Evolutionary conservation across 2,113 vertebrate genomes (phyloP).

Genomic region (Chaetodon auriga): DNA sequence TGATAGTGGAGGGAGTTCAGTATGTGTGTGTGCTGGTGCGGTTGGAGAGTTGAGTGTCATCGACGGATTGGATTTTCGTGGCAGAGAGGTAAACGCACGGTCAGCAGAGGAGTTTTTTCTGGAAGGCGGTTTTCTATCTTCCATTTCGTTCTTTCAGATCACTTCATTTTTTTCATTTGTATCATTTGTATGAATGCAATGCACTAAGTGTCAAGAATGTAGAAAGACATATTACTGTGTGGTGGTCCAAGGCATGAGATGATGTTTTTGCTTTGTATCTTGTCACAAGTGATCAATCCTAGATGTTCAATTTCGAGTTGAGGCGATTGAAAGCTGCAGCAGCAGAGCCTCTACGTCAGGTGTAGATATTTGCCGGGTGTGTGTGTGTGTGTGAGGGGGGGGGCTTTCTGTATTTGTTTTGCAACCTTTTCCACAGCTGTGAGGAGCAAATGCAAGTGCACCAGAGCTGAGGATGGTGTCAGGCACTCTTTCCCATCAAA

Average conservation of each 20-base stretch:
- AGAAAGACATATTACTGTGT: constrained; percentile 87
- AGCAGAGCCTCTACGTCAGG: constrained; percentile 44
- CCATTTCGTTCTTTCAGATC: constrained; percentile 32
- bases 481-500: not conserved
- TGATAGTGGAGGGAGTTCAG: constrained; percentile 11
- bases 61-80: constrained; percentile 63
- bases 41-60: constrained; percentile 16
- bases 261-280: constrained; percentile 78
- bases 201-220: constrained; percentile 95
- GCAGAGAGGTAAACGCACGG: constrained; percentile 79
- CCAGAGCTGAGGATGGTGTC: constrained; percentile 12
- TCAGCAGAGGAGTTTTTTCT: constrained; percentile 27
- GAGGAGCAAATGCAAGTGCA: not conserved
- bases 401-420: constrained; percentile 21
- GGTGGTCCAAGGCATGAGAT: constrained; percentile 86
- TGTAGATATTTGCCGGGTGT: constrained; percentile 52
- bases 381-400: too few relatives aligned
- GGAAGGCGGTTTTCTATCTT: constrained; percentile 47
- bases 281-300: constrained; percentile 81
- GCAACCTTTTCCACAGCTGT: constrained; percentile 21
- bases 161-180: constrained; percentile 71
- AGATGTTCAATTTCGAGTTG: constrained; percentile 53
- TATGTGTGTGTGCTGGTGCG: constrained; percentile 36
- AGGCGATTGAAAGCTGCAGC: constrained; percentile 38
- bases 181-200: constrained; percentile 86